A percentile compares a stretch with the other conserved stretches of the same genome.
Evolutionary conservation across 2,888 invertebrate species (phyloP).

Genomic region (Notodonta ziczac): DNA sequence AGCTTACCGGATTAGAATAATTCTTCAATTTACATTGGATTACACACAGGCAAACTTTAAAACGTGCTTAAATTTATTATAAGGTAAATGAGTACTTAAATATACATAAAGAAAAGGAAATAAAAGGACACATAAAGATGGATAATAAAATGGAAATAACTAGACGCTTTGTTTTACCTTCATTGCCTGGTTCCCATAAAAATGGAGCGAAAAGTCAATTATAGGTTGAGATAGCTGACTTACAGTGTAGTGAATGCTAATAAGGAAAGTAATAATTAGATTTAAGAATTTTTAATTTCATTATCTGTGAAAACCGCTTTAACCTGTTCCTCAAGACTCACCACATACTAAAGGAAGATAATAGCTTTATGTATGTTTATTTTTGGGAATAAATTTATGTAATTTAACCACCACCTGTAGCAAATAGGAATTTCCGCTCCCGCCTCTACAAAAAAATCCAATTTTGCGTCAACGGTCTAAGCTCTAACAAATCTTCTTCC

Average conservation of each 20-base stretch:
- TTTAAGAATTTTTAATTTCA: no score
- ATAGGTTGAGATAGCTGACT: slow-evolving; percentile 43
- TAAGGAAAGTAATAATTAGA: not conserved
- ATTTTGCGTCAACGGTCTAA: not conserved
- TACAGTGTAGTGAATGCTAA: not conserved
- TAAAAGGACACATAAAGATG: slow-evolving; percentile 65
- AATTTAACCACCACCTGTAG: no score
- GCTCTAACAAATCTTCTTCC: slow-evolving; percentile 13
- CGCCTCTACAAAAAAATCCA: slow-evolving; percentile 7
- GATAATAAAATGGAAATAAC: slow-evolving; percentile 54
- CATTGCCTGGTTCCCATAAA: slow-evolving; percentile 79
- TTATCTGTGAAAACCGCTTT: no score
- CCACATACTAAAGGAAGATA: no score
- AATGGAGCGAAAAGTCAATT: slow-evolving; percentile 79
- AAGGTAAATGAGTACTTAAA: slow-evolving; percentile 34
- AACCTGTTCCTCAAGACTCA: no score
- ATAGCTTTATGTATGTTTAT: no score
- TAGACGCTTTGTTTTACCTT: slow-evolving; percentile 74
- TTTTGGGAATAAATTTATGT: no score
- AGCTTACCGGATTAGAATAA: slow-evolving; percentile 34
- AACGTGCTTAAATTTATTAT: slow-evolving; percentile 61
- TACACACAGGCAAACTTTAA: slow-evolving; percentile 40
- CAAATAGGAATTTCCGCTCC: no score
- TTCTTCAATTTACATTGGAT: slow-evolving; percentile 32
- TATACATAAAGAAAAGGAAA: slow-evolving; percentile 43